Percentiles rank a stretch among this genome's conserved stretches.
These are phyloP conservation scores for Hecatera dysodea DNA, from an alignment of 2,888 invertebrate genomes.

Conservation along the genomic window DNA sequence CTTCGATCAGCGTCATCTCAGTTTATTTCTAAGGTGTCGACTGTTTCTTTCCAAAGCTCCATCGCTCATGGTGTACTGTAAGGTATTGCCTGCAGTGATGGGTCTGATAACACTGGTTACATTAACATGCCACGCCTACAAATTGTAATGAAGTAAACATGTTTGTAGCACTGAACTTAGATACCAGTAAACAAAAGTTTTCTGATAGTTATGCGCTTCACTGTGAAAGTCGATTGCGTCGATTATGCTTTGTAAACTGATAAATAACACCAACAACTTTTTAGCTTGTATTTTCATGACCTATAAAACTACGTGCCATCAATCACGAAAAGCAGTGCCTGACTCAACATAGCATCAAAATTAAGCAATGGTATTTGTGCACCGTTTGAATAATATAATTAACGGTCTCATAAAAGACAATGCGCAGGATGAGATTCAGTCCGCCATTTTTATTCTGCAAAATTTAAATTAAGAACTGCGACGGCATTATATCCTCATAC, in stretches of 20 bases:
- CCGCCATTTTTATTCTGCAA: neutral
- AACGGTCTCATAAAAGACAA: neutral
- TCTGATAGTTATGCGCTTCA: neutral
- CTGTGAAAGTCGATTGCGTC: neutral
- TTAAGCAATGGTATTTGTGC: neutral
- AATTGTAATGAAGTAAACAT: slow-evolving; percentile 33
- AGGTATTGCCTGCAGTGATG: neutral
- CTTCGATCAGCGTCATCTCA: neutral
- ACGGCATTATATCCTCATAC: neutral
- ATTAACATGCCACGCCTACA: slow-evolving; percentile 27
- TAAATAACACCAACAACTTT: neutral
- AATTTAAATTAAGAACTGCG: neutral
- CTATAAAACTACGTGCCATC: slow-evolving; percentile 1
- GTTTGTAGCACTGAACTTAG: slow-evolving; percentile 13
- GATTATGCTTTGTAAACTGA: neutral
- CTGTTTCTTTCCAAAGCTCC: neutral
- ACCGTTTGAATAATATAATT: neutral
- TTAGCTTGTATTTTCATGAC: neutral
- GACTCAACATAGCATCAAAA: slow-evolving; percentile 1
- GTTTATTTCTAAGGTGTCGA: neutral
- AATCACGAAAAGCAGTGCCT: neutral
- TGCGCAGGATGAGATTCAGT: neutral
- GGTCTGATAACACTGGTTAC: slow-evolving; percentile 35
- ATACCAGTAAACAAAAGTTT: neutral
- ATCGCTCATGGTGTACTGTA: neutral